Evolutionary conservation across 2,888 invertebrate genomes (phyloP).

Genomic region (Rhodophaea formosa): DNA sequence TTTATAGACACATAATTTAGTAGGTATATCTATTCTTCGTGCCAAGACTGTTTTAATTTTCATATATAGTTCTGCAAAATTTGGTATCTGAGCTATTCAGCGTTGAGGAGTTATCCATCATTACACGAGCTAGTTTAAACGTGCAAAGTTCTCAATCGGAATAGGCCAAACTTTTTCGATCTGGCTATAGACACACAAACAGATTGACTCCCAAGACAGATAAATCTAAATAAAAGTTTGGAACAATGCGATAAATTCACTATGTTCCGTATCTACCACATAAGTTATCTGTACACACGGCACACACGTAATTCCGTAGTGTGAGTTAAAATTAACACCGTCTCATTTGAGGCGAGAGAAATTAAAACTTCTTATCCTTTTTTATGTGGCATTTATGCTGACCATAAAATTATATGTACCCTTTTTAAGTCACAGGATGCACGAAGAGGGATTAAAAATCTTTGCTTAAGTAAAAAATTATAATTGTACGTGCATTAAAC

Average conservation of each 20-base stretch:
- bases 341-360: conserved; percentile 71
- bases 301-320: conserved; percentile 34
- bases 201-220: too few relatives aligned
- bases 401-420: conserved; percentile 68
- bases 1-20: too few relatives aligned
- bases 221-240: too few relatives aligned
- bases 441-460: conserved; percentile 27
- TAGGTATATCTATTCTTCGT: too few relatives aligned
- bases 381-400: conserved; percentile 78
- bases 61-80: too few relatives aligned
- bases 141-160: too few relatives aligned
- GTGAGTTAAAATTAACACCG: conserved; percentile 75
- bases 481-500: conserved; percentile 4
- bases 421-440: conserved; percentile 60
- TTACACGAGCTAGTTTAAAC: too few relatives aligned
- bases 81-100: too few relatives aligned
- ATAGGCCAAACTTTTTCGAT: too few relatives aligned
- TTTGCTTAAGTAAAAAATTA: conserved; percentile 26
- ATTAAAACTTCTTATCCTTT: conserved; percentile 77
- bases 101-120: too few relatives aligned
- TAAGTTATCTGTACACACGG: conserved; percentile 1
- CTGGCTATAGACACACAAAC: too few relatives aligned
- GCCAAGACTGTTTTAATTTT: too few relatives aligned
- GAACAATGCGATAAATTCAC: neutral
- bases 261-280: neutral